phyloP scores from a whole-genome alignment of 2,113 vertebrate genomes.

The Nannobrachium achirus region DNA sequence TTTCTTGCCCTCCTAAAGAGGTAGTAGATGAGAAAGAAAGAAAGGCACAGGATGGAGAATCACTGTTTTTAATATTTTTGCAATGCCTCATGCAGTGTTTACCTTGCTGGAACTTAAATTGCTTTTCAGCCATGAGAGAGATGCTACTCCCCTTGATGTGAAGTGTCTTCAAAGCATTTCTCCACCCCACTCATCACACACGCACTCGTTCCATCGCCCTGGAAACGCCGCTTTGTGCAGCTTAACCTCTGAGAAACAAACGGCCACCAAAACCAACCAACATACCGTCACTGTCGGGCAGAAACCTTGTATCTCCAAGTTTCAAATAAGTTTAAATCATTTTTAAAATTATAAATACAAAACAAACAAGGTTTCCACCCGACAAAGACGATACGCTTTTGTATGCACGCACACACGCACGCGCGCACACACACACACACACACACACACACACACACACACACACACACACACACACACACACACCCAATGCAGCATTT shows the following conservation, averaged over 20 bases:
- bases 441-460: conserved; percentile 29
- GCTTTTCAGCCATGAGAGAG: conserved; percentile 32
- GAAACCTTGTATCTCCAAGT: too few species aligned
- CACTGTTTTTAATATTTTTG: conserved; percentile 25
- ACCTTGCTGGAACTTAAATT: conserved; percentile 31
- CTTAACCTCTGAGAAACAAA: conserved; percentile 14
- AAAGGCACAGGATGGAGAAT: conserved; percentile 14
- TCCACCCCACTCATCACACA: not conserved
- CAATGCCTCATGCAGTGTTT: conserved; percentile 20
- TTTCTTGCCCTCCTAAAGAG: conserved; percentile 44
- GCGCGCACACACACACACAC: not conserved
- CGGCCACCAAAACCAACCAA: not conserved
- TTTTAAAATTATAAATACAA: too few species aligned
- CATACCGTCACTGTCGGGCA: too few species aligned
- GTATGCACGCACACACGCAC: not conserved
- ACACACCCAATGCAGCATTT: conserved; percentile 18
- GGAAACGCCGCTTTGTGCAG: conserved; percentile 19
- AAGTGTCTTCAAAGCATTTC: conserved; percentile 26
- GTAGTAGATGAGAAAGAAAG: conserved; percentile 37
- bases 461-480: conserved; percentile 32
- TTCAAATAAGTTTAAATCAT: too few species aligned
- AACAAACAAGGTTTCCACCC: too few species aligned
- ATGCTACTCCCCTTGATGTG: conserved; percentile 25
- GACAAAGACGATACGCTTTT: too few species aligned
- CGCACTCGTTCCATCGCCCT: not conserved